Percentiles rank a stretch among this genome's conserved stretches.
Evolutionary conservation across 92 coral and sea anemone species (phyloP).

Genomic region (Palythoa grandis): DNA sequence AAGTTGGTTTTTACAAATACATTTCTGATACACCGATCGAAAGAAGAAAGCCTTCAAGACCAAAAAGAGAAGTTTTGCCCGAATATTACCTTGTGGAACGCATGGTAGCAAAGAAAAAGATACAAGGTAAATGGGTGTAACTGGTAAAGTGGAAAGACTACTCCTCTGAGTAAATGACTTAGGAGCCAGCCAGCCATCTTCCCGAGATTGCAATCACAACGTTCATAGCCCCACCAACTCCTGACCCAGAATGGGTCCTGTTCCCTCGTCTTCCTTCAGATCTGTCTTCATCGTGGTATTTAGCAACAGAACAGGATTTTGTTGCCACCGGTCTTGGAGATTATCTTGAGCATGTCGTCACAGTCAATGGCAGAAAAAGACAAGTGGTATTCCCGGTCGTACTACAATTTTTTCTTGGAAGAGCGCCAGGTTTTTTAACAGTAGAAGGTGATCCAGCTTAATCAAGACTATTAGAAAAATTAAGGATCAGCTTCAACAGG

Average conservation of each 20-base stretch:
- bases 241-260: constrained; percentile 18
- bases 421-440: constrained; percentile 53
- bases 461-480: constrained; percentile 48
- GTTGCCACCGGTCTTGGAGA: constrained; percentile 48
- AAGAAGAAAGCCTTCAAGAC: constrained; percentile 3
- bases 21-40: neutral
- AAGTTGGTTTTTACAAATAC: neutral
- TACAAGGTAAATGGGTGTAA: constrained; percentile 13
- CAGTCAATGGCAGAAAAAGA: constrained; percentile 53
- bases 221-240: constrained; percentile 3
- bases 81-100: constrained; percentile 20
- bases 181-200: constrained; percentile 32
- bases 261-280: constrained; percentile 45
- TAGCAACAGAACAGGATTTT: constrained; percentile 50
- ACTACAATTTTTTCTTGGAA: constrained; percentile 47
- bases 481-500: constrained; percentile 49
- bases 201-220: neutral
- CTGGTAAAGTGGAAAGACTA: constrained; percentile 26
- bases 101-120: constrained; percentile 17
- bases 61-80: neutral
- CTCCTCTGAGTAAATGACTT: constrained; percentile 28
- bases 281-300: constrained; percentile 26
- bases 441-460: constrained; percentile 30
- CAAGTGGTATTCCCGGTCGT: constrained; percentile 46
- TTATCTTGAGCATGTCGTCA: constrained; percentile 46